Evolutionary conservation across 2,797 vertebrate genomes (phyloP).

Genomic region (Tenualosa ilisha): DNA sequence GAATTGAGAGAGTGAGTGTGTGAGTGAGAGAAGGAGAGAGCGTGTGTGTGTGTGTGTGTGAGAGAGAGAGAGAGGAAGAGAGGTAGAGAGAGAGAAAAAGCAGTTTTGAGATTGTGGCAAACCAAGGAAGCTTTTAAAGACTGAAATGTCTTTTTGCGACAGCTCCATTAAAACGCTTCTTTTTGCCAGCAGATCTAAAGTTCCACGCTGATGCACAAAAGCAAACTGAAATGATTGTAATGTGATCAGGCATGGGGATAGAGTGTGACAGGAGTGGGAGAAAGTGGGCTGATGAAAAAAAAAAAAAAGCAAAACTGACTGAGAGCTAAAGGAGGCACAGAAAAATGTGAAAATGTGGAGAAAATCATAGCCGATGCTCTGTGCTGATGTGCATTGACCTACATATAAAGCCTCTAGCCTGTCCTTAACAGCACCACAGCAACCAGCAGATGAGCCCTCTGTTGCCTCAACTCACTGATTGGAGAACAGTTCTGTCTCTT

Average conservation of each 20-base stretch:
- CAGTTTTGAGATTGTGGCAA: neutral
- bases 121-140: neutral
- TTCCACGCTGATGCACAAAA: neutral
- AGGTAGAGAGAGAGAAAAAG: neutral
- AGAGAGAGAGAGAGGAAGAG: neutral
- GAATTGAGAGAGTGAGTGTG: neutral
- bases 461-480: conserved; percentile 1
- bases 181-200: neutral
- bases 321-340: neutral
- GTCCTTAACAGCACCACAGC: neutral
- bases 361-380: neutral
- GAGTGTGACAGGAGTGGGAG: neutral
- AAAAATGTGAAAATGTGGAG: neutral
- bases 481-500: conserved; percentile 20
- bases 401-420: neutral
- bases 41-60: neutral
- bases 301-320: neutral
- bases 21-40: neutral
- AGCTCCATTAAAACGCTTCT: neutral
- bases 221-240: neutral
- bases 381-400: conserved; percentile 9
- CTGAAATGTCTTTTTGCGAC: neutral
- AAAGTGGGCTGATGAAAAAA: neutral
- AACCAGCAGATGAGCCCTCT: neutral
- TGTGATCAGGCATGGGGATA: neutral